phyloP scores from a whole-genome alignment of 2,888 invertebrate genomes.

The Trissolcus brochymenae region DNA sequence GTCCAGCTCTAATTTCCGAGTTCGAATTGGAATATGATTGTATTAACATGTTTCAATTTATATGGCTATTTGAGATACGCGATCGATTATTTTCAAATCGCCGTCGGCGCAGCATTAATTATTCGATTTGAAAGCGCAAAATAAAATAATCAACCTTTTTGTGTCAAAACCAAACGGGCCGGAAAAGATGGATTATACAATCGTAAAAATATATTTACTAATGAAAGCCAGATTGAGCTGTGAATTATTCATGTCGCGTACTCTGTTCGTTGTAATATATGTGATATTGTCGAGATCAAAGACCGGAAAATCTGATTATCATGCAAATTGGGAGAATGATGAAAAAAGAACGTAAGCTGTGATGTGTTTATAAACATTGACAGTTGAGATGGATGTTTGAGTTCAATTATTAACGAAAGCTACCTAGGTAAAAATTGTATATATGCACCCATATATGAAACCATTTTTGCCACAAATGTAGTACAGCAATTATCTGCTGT shows the following conservation, averaged over 20 bases:
- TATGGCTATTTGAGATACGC: slow-evolving; percentile 25
- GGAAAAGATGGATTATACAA: slow-evolving; percentile 13
- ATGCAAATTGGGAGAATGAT: slow-evolving; percentile 32
- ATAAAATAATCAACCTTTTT: slow-evolving; percentile 20
- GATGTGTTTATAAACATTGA: too few species aligned
- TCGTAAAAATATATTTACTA: slow-evolving; percentile 39
- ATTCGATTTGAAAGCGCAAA: slow-evolving; percentile 13
- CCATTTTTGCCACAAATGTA: too few species aligned
- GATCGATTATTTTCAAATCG: slow-evolving; percentile 43
- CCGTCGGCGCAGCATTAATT: slow-evolving; percentile 13
- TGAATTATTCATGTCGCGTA: slow-evolving; percentile 44
- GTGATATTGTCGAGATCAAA: slow-evolving; percentile 40
- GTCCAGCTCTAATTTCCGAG: slow-evolving; percentile 72
- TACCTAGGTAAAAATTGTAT: too few species aligned
- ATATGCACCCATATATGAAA: too few species aligned
- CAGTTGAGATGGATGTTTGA: too few species aligned
- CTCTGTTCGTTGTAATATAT: slow-evolving; percentile 34
- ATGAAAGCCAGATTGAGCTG: slow-evolving; percentile 12
- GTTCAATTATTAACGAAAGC: too few species aligned
- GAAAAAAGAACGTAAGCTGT: slow-evolving; percentile 3
- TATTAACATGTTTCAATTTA: slow-evolving; percentile 70
- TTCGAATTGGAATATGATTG: slow-evolving; percentile 75
- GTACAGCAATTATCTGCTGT: too few species aligned
- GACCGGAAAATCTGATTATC: slow-evolving; percentile 39
- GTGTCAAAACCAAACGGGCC: too few species aligned